These are phyloP conservation scores for Capra hircus DNA, from an alignment of 2,113 vertebrate species.

Conservation along the genomic window DNA sequence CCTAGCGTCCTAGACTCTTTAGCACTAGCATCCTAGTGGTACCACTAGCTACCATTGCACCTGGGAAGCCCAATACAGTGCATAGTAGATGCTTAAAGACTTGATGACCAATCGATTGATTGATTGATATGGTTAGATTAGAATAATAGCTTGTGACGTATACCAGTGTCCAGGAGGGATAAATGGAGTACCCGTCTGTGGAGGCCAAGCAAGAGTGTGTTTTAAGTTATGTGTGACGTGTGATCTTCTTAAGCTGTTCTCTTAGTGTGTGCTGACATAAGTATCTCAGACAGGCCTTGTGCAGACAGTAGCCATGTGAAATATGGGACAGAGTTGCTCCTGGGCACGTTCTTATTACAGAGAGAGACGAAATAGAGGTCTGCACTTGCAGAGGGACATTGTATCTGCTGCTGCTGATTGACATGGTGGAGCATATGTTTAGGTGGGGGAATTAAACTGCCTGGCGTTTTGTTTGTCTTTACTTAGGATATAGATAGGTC, in stretches of 20 bases:
- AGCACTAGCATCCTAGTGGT: neutral
- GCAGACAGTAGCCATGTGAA: neutral
- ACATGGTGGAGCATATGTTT: neutral
- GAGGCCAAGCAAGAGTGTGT: neutral
- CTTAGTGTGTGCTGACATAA: constrained; percentile 5
- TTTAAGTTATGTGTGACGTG: constrained; percentile 29
- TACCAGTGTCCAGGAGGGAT: neutral
- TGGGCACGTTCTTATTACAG: neutral
- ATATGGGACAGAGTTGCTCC: neutral
- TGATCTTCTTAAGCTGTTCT: constrained; percentile 26
- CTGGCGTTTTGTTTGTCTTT: neutral
- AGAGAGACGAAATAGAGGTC: neutral
- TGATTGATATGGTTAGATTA: neutral
- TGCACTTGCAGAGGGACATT: neutral
- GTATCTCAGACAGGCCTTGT: neutral
- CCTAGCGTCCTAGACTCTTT: neutral
- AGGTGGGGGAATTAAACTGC: neutral
- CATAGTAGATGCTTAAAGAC: neutral
- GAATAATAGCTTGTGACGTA: neutral
- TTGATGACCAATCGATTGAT: neutral
- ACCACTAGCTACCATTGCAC: neutral
- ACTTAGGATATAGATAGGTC: neutral
- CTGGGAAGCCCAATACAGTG: neutral
- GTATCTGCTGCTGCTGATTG: neutral
- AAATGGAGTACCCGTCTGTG: neutral